These are phyloP conservation scores for Brachypteracias leptosomus DNA, from an alignment of 2,113 vertebrate species.

Conservation along the genomic window DNA sequence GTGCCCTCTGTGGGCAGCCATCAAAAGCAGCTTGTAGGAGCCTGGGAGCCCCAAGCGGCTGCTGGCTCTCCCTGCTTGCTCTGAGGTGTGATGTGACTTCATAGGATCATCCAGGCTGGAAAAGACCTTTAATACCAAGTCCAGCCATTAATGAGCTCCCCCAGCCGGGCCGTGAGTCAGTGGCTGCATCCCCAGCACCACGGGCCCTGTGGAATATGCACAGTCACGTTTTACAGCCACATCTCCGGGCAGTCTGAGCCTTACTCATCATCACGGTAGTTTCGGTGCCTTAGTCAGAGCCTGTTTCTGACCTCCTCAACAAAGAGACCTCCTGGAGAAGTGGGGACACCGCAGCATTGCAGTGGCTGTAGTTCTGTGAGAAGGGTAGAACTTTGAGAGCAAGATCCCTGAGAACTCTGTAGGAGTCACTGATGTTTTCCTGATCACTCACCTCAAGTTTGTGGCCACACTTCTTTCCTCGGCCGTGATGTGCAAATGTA, in stretches of 20 bases:
- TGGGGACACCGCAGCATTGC: not conserved
- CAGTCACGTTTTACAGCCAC: fast-evolving
- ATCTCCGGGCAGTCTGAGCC: not conserved
- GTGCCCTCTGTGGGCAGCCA: fast-evolving
- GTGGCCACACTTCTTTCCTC: not conserved
- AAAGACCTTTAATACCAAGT: not conserved
- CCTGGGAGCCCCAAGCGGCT: fast-evolving
- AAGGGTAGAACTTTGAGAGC: not conserved
- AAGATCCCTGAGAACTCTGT: not conserved
- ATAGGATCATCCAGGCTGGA: not conserved
- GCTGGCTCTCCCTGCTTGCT: not conserved
- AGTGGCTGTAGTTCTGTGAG: fast-evolving
- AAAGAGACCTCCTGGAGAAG: not conserved
- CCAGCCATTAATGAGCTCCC: fast-evolving
- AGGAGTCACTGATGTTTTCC: fast-evolving
- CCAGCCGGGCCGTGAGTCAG: not conserved
- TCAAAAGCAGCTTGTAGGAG: not conserved
- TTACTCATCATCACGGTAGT: fast-evolving
- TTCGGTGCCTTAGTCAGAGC: not conserved
- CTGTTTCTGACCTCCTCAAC: fast-evolving
- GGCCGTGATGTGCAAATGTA: fast-evolving
- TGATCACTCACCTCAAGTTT: not conserved
- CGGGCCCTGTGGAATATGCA: not conserved
- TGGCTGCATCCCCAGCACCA: fast-evolving
- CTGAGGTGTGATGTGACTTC: fast-evolving